Evolutionary conservation across 2,113 vertebrate genomes (phyloP).

Genomic region (Peromyscus polionotus): DNA sequence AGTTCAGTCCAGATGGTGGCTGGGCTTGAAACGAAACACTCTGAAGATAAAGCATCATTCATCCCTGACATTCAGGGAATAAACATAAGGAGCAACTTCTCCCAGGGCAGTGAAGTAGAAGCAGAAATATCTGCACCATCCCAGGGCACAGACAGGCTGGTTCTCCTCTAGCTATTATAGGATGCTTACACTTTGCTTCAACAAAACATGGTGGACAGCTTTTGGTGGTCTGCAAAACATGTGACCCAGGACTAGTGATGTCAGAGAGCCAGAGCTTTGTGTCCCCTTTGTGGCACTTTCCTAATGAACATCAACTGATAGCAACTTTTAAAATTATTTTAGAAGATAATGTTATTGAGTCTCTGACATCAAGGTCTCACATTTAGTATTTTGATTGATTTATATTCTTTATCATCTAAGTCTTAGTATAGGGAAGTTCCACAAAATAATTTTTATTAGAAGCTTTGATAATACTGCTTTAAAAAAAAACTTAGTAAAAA

Average conservation of each 20-base stretch:
- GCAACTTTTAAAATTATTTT: neutral
- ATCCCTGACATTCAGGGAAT: conserved; percentile 53
- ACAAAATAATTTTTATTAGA: neutral
- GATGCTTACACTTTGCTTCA: neutral
- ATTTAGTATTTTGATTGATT: neutral
- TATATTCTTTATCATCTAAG: neutral
- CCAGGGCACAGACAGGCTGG: neutral
- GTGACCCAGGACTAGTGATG: neutral
- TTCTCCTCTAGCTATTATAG: neutral
- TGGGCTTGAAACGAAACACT: conserved; percentile 63
- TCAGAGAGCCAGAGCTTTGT: neutral
- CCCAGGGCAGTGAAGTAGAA: neutral
- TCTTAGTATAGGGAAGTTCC: neutral
- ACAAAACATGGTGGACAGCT: neutral
- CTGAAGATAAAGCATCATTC: conserved; percentile 62
- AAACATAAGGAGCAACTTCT: conserved; percentile 61
- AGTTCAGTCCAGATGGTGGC: conserved; percentile 69
- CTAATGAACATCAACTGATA: too few species aligned
- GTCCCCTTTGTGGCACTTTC: neutral
- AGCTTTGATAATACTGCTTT: neutral
- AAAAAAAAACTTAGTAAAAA: neutral
- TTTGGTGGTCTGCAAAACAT: neutral
- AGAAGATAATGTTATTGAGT: neutral
- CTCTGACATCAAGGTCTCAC: neutral
- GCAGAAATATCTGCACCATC: neutral